Evolutionary conservation across 92 coral and sea anemone genomes (phyloP).

Genomic region (Epizoanthus rinbou): DNA sequence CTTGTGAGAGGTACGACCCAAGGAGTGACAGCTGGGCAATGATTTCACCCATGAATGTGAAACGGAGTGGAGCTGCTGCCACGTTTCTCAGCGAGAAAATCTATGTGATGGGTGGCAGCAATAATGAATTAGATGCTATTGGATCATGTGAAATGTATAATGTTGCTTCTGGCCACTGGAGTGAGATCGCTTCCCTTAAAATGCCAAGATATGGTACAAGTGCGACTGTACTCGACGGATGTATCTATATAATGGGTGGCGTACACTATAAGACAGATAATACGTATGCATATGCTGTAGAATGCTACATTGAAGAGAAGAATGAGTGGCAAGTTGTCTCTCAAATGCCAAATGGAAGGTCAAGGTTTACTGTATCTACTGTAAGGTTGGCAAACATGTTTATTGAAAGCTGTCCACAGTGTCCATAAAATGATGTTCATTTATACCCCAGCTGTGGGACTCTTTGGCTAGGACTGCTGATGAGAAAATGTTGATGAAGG

Average conservation of each 20-base stretch:
- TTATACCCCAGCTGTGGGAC: no score
- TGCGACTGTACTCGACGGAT: no score
- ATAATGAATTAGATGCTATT: neutral
- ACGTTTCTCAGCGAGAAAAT: neutral
- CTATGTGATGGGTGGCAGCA: slow-evolving; percentile 7
- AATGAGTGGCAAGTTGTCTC: no score
- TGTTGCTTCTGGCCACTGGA: neutral
- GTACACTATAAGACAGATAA: no score
- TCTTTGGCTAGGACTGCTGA: no score
- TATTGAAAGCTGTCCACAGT: neutral
- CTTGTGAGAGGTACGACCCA: neutral
- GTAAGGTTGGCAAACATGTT: no score
- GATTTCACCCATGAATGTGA: neutral
- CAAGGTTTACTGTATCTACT: no score
- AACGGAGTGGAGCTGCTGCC: neutral
- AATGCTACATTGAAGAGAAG: no score
- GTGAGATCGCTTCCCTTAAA: slow-evolving; percentile 10
- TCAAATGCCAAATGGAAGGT: no score
- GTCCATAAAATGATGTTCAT: neutral
- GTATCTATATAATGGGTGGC: no score
- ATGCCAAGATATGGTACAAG: neutral
- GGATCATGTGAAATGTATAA: neutral
- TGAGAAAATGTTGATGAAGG: no score
- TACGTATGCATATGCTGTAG: no score
- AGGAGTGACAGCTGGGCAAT: slow-evolving; percentile 1